These are phyloP conservation scores for Cebidichthys violaceus DNA, from an alignment of 2,113 vertebrate genomes.

Conservation along the genomic window DNA sequence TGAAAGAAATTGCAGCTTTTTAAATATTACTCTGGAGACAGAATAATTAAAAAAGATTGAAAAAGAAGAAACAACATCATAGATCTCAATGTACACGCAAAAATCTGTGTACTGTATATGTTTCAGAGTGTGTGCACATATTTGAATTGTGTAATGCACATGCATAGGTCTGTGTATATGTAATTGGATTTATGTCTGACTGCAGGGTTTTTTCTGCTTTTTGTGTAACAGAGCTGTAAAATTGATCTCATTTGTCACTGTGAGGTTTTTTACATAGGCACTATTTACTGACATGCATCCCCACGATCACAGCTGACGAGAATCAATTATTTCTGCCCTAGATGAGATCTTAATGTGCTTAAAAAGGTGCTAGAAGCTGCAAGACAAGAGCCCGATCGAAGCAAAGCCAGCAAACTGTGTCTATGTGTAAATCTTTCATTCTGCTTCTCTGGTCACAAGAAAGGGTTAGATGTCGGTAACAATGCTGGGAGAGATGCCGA, in stretches of 20 bases:
- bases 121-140: not conserved
- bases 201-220: no score
- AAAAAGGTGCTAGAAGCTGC: constrained; percentile 59
- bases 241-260: constrained; percentile 67
- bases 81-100: not conserved
- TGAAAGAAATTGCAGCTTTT: constrained; percentile 1
- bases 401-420: constrained; percentile 43
- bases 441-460: constrained; percentile 19
- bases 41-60: not conserved
- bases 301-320: constrained; percentile 50
- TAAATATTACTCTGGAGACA: not conserved
- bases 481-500: not conserved
- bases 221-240: constrained; percentile 56
- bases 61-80: not conserved
- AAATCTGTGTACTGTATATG: not conserved
- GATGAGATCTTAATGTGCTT: constrained; percentile 75
- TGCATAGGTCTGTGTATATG: not conserved
- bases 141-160: no score
- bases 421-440: constrained; percentile 35
- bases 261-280: constrained; percentile 47
- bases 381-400: constrained; percentile 32
- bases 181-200: no score
- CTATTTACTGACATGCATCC: constrained; percentile 60
- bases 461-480: not conserved
- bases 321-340: constrained; percentile 73